Percentiles rank a stretch among this genome's conserved stretches.
These are phyloP conservation scores for Strigamia maritima DNA, from an alignment of 2,888 invertebrate species.

Conservation along the genomic window DNA sequence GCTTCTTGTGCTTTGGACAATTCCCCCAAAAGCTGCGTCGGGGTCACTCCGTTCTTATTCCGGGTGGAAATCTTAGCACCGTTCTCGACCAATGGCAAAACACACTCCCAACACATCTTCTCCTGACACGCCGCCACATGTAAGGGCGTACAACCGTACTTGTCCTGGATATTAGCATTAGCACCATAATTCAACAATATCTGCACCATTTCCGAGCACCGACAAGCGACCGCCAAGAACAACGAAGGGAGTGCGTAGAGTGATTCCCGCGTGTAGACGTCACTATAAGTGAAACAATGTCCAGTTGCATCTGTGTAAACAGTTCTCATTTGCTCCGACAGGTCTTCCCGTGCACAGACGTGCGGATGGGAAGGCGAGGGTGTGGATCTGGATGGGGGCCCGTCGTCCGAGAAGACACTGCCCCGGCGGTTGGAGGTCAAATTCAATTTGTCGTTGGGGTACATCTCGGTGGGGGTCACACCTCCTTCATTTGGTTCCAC, in stretches of 20 bases:
- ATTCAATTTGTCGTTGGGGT: conserved; percentile 43
- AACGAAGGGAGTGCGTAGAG: conserved; percentile 60
- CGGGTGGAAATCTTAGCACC: conserved; percentile 55
- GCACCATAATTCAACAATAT: conserved; percentile 60
- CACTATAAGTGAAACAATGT: conserved; percentile 45
- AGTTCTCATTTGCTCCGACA: conserved; percentile 42
- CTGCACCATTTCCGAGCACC: conserved; percentile 57
- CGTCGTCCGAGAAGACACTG: conserved; percentile 46
- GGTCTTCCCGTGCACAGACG: not conserved
- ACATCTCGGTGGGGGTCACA: conserved; percentile 42
- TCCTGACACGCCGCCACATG: conserved; percentile 59
- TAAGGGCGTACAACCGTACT: conserved; percentile 59
- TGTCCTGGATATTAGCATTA: conserved; percentile 56
- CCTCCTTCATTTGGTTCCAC: conserved; percentile 60
- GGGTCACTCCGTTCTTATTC: conserved; percentile 57
- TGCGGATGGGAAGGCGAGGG: conserved; percentile 46
- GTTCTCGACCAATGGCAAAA: conserved; percentile 56
- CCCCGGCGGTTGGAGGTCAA: conserved; percentile 48
- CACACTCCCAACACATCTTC: conserved; percentile 58
- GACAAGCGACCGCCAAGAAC: conserved; percentile 59
- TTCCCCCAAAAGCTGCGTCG: conserved; percentile 58
- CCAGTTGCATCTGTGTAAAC: conserved; percentile 43
- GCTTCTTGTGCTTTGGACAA: conserved; percentile 57
- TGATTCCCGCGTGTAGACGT: conserved; percentile 56
- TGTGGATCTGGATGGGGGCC: conserved; percentile 50